These are phyloP conservation scores for Drosophila birchii DNA, from an alignment of 2,888 invertebrate genomes.

Conservation along the genomic window DNA sequence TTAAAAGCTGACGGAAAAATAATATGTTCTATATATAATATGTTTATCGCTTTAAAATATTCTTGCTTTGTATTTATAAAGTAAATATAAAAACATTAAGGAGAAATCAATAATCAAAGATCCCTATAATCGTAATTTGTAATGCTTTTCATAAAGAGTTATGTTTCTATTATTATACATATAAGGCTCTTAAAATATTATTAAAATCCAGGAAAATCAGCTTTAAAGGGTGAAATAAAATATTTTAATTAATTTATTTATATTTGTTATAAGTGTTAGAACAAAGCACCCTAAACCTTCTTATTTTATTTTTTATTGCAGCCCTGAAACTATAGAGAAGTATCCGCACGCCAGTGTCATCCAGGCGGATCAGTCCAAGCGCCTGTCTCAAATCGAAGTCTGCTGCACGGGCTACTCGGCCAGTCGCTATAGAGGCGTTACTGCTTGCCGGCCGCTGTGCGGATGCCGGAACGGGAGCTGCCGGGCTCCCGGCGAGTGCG, in stretches of 20 bases:
- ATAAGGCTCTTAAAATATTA: neutral
- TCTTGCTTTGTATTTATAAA: neutral
- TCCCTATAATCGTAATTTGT: no score
- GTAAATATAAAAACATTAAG: neutral
- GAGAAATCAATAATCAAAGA: no score
- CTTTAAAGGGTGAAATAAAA: no score
- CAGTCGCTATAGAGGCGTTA: slow-evolving; percentile 60
- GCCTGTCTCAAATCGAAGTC: slow-evolving; percentile 87
- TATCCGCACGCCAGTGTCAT: slow-evolving; percentile 62
- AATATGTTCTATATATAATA: no score
- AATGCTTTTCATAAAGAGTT: neutral
- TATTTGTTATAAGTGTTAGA: no score
- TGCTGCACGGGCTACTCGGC: slow-evolving; percentile 89
- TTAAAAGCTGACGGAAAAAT: no score
- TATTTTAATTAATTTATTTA: no score
- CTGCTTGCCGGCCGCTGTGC: slow-evolving; percentile 75
- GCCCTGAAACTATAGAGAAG: slow-evolving; percentile 75
- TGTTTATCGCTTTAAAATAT: neutral
- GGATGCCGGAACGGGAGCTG: slow-evolving; percentile 82
- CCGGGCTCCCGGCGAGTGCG: slow-evolving; percentile 74
- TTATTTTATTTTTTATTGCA: slow-evolving; percentile 24
- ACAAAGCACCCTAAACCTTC: neutral
- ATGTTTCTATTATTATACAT: no score
- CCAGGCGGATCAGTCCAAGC: slow-evolving; percentile 85
- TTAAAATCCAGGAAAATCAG: neutral